Evolutionary conservation across 2,888 invertebrate genomes (phyloP).

Genomic region (Drosophila falleni): DNA sequence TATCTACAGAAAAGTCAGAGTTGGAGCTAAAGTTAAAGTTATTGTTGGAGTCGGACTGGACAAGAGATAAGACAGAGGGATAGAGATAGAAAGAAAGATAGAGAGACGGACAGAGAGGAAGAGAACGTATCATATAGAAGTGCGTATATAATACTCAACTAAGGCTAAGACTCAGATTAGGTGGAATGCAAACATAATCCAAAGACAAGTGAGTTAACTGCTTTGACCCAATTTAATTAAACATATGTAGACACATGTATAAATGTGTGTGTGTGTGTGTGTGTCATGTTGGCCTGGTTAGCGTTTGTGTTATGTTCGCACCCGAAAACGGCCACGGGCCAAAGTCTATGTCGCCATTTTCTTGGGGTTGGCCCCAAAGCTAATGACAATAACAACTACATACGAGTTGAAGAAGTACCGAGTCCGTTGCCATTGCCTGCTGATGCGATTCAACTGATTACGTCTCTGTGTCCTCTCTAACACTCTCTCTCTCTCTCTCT

Average conservation of each 20-base stretch:
- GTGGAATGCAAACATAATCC: constrained; percentile 75
- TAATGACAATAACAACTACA: constrained; percentile 59
- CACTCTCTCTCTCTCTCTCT: constrained; percentile 1
- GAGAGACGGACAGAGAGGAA: background rate
- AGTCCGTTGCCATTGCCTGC: constrained; percentile 30
- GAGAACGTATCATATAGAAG: constrained; percentile 8
- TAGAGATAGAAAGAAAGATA: constrained; percentile 1
- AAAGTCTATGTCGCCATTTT: constrained; percentile 33
- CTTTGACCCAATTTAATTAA: constrained; percentile 78
- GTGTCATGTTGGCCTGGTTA: constrained; percentile 10
- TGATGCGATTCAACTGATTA: constrained; percentile 54
- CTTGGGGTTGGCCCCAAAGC: constrained; percentile 50
- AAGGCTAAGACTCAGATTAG: constrained; percentile 61
- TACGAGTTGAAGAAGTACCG: constrained; percentile 11
- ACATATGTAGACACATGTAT: constrained; percentile 39
- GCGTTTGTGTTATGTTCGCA: constrained; percentile 53
- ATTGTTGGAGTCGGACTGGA: constrained; percentile 3
- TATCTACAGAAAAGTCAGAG: constrained; percentile 41
- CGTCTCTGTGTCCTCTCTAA: constrained; percentile 26
- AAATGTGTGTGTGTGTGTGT: background rate
- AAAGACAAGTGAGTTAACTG: constrained; percentile 78
- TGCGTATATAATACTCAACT: constrained; percentile 39
- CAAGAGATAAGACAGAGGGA: constrained; percentile 6
- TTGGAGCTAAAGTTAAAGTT: constrained; percentile 15
- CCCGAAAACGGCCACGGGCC: constrained; percentile 53